These are phyloP conservation scores for Donacobius atricapilla DNA, from an alignment of 2,113 vertebrate species.

Conservation along the genomic window DNA sequence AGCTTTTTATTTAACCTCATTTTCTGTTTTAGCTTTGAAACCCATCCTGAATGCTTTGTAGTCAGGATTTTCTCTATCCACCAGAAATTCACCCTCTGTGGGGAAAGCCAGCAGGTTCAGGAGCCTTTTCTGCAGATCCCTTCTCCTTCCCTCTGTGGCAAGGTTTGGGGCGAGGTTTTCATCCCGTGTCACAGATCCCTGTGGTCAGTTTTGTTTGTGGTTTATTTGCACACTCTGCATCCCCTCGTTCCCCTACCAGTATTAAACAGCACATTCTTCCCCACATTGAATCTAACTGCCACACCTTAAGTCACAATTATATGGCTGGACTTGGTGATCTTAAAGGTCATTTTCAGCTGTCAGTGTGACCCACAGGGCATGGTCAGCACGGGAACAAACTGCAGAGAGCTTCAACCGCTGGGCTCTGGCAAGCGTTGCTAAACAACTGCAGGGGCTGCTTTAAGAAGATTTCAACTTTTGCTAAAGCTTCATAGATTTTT, in stretches of 20 bases:
- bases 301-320: neutral
- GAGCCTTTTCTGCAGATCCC: neutral
- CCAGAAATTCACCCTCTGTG: neutral
- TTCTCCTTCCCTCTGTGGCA: neutral
- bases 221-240: neutral
- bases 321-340: neutral
- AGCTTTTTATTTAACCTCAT: neutral
- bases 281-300: neutral
- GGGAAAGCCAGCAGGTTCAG: neutral
- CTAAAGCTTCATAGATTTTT: neutral
- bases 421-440: neutral
- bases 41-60: neutral
- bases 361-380: neutral
- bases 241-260: neutral
- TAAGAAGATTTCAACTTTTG: neutral
- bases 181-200: neutral
- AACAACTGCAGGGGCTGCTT: neutral
- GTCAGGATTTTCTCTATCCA: neutral
- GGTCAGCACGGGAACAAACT: neutral
- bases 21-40: neutral
- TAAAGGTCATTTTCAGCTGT: neutral
- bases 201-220: neutral
- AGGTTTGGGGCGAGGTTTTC: neutral
- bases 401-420: neutral
- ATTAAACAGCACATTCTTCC: neutral